Percentiles rank a stretch among this genome's conserved stretches.
These are phyloP conservation scores for Perodicticus potto DNA, from an alignment of 2,797 vertebrate genomes.

Conservation along the genomic window DNA sequence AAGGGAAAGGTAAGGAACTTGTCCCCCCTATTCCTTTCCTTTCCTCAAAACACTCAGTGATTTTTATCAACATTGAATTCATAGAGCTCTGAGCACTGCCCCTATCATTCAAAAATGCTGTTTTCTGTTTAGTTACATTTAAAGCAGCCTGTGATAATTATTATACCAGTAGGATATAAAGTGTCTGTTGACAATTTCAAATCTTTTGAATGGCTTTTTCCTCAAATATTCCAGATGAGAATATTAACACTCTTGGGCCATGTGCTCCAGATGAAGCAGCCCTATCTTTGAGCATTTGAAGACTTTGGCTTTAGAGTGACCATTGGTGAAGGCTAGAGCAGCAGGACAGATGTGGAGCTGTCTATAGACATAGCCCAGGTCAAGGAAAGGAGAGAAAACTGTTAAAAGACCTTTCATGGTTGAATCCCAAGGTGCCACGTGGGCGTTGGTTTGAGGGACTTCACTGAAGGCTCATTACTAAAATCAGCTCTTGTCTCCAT, in stretches of 20 bases:
- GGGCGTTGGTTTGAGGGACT: background rate
- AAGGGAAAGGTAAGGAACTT: conserved; percentile 18
- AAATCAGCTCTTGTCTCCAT: too few species aligned
- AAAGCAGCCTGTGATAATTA: background rate
- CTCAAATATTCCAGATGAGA: background rate
- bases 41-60: background rate
- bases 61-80: conserved; percentile 5
- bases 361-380: background rate
- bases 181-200: background rate
- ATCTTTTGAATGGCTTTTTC: background rate
- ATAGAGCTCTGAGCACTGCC: background rate
- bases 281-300: background rate
- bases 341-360: background rate
- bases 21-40: conserved; percentile 1
- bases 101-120: background rate
- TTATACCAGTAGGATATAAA: background rate
- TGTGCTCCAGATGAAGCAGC: background rate
- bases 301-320: background rate
- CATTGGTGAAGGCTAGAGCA: background rate
- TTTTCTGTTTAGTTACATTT: background rate
- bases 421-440: fast-evolving
- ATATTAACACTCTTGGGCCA: background rate
- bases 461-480: background rate
- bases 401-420: background rate
- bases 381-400: background rate